Base-by-base conservation (phyloP, 1,140 invertebrate genomes). In the Rhyacophila brunnea region DNA sequence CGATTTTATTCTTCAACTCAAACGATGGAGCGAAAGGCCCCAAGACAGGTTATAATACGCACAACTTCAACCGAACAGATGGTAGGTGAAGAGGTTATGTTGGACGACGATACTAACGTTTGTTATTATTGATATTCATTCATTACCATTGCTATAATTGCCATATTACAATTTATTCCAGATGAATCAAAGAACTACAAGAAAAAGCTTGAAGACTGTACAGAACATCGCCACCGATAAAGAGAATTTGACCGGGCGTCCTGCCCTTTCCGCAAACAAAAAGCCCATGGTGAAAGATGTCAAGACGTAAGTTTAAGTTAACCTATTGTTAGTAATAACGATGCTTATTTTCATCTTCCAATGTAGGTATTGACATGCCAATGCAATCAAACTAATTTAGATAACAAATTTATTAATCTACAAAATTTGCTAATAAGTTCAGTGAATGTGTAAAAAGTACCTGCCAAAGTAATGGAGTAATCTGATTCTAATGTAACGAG, bases 201-300 rank as follows among this genome's bases (percentile, higher is more conserved):
- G 84, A 66, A 85, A 80, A 72, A 81, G 82, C 42, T 75, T 87
- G 14, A 85, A 84, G 72, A 79, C 78, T 51, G 67, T 87, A 46
- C 85, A 87, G 70, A 81, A 78, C 56, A 72, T 81, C 38, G 83
- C 84, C 45, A 78, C 70, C 10, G 81, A 86, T 63, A 83, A 81
- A 65, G 85, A 87, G 72, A 87, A 86, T 69, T 75, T 87, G 61
- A 83, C 84, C 66, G 84, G 83, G 65, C 61, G 73, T 11, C 23
- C 35, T 11, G 11, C 43, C 13, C 53, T 44, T 43, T 14, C 42
- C 6, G 15, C 48, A 18, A 44, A 40, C 38, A 57, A 53, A 49
- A 32, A 43, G 6, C 15, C 20, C 9, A 43, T 28, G 4, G 9
- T 51, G n/a, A 62, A 58, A 34, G 61, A 63, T 23, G 51, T 43